Evolutionary conservation across 2,113 vertebrate genomes (phyloP).

Genomic region (Edolisoma coerulescens): DNA sequence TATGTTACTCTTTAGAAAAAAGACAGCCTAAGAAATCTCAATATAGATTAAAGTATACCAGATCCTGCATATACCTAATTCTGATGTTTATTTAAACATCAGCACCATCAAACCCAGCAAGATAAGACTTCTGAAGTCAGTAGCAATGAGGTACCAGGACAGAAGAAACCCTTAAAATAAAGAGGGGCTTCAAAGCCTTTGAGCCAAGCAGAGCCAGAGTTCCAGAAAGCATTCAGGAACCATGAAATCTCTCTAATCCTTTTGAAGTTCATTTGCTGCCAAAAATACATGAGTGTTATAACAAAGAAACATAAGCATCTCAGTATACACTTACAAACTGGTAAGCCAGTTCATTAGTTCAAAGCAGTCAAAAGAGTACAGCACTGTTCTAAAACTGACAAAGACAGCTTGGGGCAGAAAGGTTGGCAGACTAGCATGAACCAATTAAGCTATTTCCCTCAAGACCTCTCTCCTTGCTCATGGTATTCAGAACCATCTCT

Average conservation of each 20-base stretch:
- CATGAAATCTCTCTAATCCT: neutral
- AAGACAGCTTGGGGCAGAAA: neutral
- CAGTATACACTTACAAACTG: neutral
- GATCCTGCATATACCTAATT: neutral
- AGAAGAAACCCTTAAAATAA: slow-evolving; percentile 9
- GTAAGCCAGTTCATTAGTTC: neutral
- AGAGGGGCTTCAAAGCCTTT: neutral
- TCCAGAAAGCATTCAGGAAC: neutral
- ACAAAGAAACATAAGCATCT: neutral
- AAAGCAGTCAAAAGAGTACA: neutral
- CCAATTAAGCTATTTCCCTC: neutral
- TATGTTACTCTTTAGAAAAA: slow-evolving; percentile 12
- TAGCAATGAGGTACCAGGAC: neutral
- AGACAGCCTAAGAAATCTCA: neutral
- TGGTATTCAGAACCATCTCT: neutral
- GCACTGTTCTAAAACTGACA: neutral
- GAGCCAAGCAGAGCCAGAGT: neutral
- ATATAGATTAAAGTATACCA: neutral
- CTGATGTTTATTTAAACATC: neutral
- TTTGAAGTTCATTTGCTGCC: neutral
- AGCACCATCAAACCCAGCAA: neutral
- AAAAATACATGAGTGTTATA: neutral
- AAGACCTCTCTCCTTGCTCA: neutral
- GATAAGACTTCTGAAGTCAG: neutral
- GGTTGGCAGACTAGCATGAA: neutral